Conservation (phyloP, 2,888 invertebrate genomes). For the Strigamia crassipes region DNA sequence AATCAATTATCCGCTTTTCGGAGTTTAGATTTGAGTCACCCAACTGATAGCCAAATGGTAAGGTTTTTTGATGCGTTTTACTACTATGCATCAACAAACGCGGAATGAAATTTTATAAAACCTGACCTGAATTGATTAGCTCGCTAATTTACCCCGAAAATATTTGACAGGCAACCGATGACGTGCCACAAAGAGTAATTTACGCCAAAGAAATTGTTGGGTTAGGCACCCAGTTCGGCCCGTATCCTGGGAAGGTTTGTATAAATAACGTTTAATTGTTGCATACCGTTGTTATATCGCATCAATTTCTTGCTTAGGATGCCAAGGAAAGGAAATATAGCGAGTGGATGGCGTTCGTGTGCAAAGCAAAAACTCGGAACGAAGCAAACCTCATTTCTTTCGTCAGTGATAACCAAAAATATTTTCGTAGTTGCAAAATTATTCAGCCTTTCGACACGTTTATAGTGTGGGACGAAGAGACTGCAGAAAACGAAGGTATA, state of each 20-base stretch:
- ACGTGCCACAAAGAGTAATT: background rate
- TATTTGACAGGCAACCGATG: background rate
- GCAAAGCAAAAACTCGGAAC: background rate
- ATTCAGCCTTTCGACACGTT: background rate
- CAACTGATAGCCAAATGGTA: background rate
- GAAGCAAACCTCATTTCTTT: background rate
- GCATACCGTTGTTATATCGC: background rate
- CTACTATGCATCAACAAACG: background rate
- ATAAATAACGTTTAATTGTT: background rate
- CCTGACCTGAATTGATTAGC: background rate
- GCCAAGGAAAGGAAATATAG: background rate
- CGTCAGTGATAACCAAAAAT: background rate
- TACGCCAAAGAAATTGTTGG: background rate
- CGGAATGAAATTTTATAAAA: no score
- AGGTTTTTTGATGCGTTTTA: background rate
- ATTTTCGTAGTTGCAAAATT: constrained; percentile 14
- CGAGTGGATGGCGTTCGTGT: background rate
- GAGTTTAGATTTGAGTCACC: background rate
- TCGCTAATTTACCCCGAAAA: background rate
- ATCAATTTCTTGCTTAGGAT: background rate
- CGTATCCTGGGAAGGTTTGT: background rate
- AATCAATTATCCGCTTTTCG: no score
- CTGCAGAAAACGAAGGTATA: background rate
- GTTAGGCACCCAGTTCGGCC: background rate
- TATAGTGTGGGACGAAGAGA: background rate